A percentile compares a stretch with the other conserved stretches of the same genome.
phyloP scores from a whole-genome alignment of 2,888 invertebrate genomes.

The Elysia crispata region DNA sequence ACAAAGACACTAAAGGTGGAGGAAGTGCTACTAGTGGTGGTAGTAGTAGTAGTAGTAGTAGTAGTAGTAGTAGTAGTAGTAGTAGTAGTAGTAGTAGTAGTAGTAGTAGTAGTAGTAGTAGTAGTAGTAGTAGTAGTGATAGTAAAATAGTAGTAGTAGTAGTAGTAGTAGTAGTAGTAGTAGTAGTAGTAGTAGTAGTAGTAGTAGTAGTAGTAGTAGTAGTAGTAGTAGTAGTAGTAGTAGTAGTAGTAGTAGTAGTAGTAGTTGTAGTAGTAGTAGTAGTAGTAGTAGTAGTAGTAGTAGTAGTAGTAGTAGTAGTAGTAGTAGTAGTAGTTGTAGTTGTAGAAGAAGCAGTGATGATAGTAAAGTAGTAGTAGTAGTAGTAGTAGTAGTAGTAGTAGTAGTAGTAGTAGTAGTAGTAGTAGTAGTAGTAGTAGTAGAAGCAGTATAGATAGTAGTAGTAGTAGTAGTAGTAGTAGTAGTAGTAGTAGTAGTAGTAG shows the following conservation, averaged over 20 bases:
- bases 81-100: neutral
- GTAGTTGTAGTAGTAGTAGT: neutral
- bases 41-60: conserved; percentile 1
- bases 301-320: neutral
- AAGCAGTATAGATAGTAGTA: no score
- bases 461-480: conserved; percentile 4
- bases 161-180: neutral
- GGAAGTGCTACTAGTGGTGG: neutral
- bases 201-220: neutral
- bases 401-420: conserved; percentile 24
- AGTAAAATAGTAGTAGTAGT: no score
- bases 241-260: neutral
- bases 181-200: conserved; percentile 1
- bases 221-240: conserved; percentile 4
- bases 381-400: conserved; percentile 24
- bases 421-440: no score
- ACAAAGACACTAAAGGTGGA: no score
- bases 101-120: conserved; percentile 1
- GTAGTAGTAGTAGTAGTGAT: no score
- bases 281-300: conserved; percentile 4
- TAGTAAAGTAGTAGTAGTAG: conserved; percentile 12
- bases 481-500: neutral
- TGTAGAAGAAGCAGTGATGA: neutral
- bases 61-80: conserved; percentile 4
- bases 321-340: neutral